phyloP scores from a whole-genome alignment of 1,140 invertebrate genomes.

The Kradibia gibbosae region DNA sequence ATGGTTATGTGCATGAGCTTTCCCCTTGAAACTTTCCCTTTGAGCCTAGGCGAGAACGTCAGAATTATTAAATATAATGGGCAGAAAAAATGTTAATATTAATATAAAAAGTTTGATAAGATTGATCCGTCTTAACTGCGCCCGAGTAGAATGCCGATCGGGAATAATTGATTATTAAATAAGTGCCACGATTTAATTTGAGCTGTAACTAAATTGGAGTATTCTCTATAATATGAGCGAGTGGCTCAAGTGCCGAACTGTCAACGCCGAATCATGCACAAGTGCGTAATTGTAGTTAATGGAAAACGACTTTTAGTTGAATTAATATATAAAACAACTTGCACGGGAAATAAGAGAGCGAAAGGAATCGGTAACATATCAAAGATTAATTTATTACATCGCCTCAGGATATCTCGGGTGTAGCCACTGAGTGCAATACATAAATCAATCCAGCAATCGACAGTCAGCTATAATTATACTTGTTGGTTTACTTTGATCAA shows the following conservation, averaged over 20 bases:
- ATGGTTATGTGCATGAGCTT: neutral
- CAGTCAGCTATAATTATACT: conserved; percentile 61
- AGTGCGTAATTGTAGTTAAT: neutral
- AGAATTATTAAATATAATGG: neutral
- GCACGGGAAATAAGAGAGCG: neutral
- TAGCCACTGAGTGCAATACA: conserved; percentile 43
- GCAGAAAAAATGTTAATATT: neutral
- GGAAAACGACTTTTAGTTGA: neutral
- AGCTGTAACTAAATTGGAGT: neutral
- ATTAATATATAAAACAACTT: conserved; percentile 28
- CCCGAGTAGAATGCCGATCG: neutral
- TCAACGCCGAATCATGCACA: neutral
- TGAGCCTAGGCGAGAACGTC: neutral
- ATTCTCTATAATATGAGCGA: neutral
- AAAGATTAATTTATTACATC: conserved; percentile 22
- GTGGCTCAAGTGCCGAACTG: neutral
- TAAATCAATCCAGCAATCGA: conserved; percentile 62
- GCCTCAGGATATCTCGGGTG: neutral
- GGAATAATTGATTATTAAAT: neutral
- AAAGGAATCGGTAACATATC: neutral
- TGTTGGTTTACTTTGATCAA: conserved; percentile 63
- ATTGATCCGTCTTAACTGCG: neutral
- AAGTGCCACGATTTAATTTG: neutral
- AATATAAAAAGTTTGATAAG: neutral
- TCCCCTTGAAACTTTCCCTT: neutral